Base-by-base conservation (phyloP, 92 coral and sea anemone species). In the Bergia sp. region DNA sequence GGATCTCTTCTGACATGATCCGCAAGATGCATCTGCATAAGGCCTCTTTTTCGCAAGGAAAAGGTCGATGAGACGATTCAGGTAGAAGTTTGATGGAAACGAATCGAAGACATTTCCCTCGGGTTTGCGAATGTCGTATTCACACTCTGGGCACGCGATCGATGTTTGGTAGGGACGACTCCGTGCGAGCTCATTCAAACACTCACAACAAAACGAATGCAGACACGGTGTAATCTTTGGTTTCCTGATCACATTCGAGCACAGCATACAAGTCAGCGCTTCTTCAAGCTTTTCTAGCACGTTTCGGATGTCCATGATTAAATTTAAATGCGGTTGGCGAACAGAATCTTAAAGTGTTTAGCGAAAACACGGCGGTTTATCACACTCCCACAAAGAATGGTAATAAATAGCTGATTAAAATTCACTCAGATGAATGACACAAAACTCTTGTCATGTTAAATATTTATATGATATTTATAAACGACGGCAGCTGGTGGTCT, bases 181-280 rank as follows among this genome's bases (percentile, higher is more conserved):
- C 80, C 90, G 72, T 16, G 96, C 94, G 49, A 95, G 81, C 11
- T 92, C 93, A 79, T 93, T 95, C 90, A 95, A 91, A 82, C 98
- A 95, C 73, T 95, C 98, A 21, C 94, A 93, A 88, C 98, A 95
- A 89, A 95, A 95, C 37, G 98, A 90, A 85, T 95, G 98, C 61
- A 95, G 82, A 92, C 98, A 95, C 39, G 98, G 96, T n/a, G 98
- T 92, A 47, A 95, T 91, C 90, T 91, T 93, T 7, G 98, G 98
- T 58, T 95, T 94, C 40, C 90, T 89, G 84, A 92, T 90, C 64
- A 95, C 94, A 53, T 95, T 95, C 23, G 96, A 94, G 85, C 98
- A 95, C 7, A 84, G 50, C 37, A 90, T 88, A 80, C 98, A 95
- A 10, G 95, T 95, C 18, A 95, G 85, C 2, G 93, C 89, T 79